These are phyloP conservation scores for Euspilapteryx auroguttella DNA, from an alignment of 2,888 invertebrate genomes.

Conservation along the genomic window DNA sequence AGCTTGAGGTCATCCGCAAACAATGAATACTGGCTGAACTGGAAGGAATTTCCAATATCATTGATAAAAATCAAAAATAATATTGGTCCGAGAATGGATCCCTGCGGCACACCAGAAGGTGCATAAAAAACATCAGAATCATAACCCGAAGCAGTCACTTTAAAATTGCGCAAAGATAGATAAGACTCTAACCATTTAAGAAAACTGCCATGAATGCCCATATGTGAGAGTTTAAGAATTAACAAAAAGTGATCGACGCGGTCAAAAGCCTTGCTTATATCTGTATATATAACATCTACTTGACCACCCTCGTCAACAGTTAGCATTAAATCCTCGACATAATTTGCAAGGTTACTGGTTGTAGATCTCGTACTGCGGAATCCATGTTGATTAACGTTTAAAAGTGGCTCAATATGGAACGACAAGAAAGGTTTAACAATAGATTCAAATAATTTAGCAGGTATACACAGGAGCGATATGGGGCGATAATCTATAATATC, in stretches of 20 bases:
- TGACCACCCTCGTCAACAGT: background rate
- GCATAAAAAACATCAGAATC: background rate
- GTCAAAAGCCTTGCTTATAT: background rate
- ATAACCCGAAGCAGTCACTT: background rate
- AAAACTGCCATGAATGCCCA: background rate
- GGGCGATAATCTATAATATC: background rate
- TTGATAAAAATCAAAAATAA: constrained; percentile 8
- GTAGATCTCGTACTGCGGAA: background rate
- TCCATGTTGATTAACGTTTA: background rate
- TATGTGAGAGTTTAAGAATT: background rate
- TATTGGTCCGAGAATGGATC: constrained; percentile 6
- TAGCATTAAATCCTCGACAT: background rate
- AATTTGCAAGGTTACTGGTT: background rate
- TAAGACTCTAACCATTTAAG: background rate
- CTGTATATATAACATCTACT: background rate
- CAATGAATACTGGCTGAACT: constrained; percentile 4
- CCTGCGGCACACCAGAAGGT: background rate
- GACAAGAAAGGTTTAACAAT: background rate
- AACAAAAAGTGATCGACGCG: background rate
- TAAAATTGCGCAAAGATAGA: background rate
- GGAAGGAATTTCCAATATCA: constrained; percentile 4
- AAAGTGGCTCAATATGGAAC: background rate
- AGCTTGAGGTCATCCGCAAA: constrained; percentile 10
- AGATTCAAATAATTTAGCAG: background rate
- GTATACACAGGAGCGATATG: background rate